Evolutionary conservation across 1,140 invertebrate genomes (phyloP), one percentile per base, ranked within the genome.

Genomic region (Helicoverpa armigera): DNA sequence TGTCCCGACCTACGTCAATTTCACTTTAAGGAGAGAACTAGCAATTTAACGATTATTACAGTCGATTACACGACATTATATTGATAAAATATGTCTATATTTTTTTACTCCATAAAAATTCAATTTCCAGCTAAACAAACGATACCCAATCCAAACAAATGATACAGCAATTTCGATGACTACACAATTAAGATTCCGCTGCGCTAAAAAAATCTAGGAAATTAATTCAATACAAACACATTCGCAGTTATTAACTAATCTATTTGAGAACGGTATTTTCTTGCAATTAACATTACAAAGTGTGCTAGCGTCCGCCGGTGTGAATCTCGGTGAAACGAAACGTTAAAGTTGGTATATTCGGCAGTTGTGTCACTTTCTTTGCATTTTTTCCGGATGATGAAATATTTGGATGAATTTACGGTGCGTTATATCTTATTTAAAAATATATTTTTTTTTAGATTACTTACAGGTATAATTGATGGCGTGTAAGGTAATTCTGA

Each of bases 281-380:
- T 29, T 77, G 61, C 61, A 77, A 77, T 77, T 77, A 77, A 77
- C 50, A 77, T 67, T 67, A 77, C 75, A 54, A 65, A 53, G 29
- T 54, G 61, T 53, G 53, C 13, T n/a, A n/a, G 51, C 51, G 61
- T 65, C 18, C 18, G 60, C 60, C 13, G 50, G 7, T n/a, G 23
- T 72, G 13, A 72, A 53, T 72, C 18, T 72, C 14, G 7, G 69
- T 23, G 69, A 72, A 72, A 54, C 50, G 12, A 43, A 43, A 53
- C 67, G 53, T 53, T 72, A 31, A 29, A 54, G 53, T 54, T 54
- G 50, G 53, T 31, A 51, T 31, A 61, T 53, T 31, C 18, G 69
- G 23, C 18, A 31, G 50, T 31, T 54, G 10, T 14, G 1, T 29
- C 3, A 51, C n/a, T 50, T 69, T 50, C 16, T 50, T 7, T 60